A percentile compares a stretch with the other conserved stretches of the same genome.
Evolutionary conservation across 1,140 invertebrate genomes (phyloP).

Genomic region (Venustaconcha ellipsiformis): DNA sequence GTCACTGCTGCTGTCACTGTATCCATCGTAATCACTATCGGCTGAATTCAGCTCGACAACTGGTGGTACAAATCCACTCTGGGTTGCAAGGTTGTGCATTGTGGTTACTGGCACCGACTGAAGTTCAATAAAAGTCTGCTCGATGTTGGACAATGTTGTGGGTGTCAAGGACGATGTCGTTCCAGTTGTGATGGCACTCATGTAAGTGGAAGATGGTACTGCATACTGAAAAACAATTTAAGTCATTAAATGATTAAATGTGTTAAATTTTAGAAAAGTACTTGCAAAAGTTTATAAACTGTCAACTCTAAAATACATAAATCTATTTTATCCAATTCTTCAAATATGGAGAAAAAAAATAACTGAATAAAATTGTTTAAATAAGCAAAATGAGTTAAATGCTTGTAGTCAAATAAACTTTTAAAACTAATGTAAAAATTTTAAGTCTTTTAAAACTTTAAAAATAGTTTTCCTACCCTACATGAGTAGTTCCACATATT

Average conservation of each 20-base stretch:
- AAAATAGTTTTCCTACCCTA: no score
- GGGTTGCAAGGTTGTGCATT: constrained; percentile 77
- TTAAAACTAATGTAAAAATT: no score
- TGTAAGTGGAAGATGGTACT: constrained; percentile 46
- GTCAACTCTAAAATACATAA: background rate
- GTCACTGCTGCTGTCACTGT: constrained; percentile 39
- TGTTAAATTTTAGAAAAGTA: background rate
- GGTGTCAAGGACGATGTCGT: constrained; percentile 94
- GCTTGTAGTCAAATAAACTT: background rate
- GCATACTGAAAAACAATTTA: constrained; percentile 46
- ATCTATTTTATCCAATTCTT: background rate
- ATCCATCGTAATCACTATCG: constrained; percentile 30
- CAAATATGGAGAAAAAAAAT: background rate
- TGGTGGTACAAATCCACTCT: constrained; percentile 92
- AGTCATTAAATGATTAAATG: background rate
- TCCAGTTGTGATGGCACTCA: constrained; percentile 80
- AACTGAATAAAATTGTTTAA: background rate
- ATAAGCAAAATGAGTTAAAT: background rate
- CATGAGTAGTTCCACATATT: background rate
- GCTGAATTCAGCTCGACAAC: constrained; percentile 69
- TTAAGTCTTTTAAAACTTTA: no score
- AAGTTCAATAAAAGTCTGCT: constrained; percentile 79
- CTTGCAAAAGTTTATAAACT: background rate
- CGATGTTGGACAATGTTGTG: constrained; percentile 90
- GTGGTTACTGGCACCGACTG: constrained; percentile 73